These are phyloP conservation scores for Channa argus DNA, from an alignment of 2,113 vertebrate species.

Conservation along the genomic window DNA sequence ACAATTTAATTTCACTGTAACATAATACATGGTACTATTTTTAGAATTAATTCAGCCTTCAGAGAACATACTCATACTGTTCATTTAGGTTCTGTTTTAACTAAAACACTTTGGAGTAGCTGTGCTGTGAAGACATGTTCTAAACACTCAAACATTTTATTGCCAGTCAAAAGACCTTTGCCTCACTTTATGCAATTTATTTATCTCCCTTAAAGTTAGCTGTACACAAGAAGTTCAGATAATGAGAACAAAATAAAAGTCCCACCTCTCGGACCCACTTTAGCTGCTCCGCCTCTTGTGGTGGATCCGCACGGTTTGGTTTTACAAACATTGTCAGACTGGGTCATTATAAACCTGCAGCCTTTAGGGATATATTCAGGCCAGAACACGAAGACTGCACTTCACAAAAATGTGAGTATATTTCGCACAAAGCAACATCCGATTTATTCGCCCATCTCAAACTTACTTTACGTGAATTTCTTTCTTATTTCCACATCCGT, in stretches of 20 bases:
- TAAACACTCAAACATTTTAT: too few relatives aligned
- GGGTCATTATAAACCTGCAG: slow-evolving; percentile 52
- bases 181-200: too few relatives aligned
- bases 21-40: too few relatives aligned
- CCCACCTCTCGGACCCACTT: slow-evolving; percentile 24
- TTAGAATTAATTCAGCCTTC: too few relatives aligned
- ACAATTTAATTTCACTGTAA: too few relatives aligned
- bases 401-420: slow-evolving; percentile 58
- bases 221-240: too few relatives aligned
- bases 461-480: background rate
- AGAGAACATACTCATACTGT: too few relatives aligned
- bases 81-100: too few relatives aligned
- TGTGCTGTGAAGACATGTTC: too few relatives aligned
- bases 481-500: background rate
- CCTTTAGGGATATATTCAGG: slow-evolving; percentile 37
- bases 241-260: slow-evolving; percentile 3
- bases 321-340: slow-evolving; percentile 47
- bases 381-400: slow-evolving; percentile 20
- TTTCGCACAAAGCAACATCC: background rate
- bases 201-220: too few relatives aligned
- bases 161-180: too few relatives aligned
- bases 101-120: too few relatives aligned
- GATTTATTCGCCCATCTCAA: slow-evolving; percentile 1
- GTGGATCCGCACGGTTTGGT: slow-evolving; percentile 53
- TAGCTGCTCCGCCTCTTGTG: slow-evolving; percentile 54